A percentile compares a stretch with the other conserved stretches of the same genome.
Evolutionary conservation across 2,797 vertebrate species (phyloP).

Genomic region (Crenuchus spilurus): DNA sequence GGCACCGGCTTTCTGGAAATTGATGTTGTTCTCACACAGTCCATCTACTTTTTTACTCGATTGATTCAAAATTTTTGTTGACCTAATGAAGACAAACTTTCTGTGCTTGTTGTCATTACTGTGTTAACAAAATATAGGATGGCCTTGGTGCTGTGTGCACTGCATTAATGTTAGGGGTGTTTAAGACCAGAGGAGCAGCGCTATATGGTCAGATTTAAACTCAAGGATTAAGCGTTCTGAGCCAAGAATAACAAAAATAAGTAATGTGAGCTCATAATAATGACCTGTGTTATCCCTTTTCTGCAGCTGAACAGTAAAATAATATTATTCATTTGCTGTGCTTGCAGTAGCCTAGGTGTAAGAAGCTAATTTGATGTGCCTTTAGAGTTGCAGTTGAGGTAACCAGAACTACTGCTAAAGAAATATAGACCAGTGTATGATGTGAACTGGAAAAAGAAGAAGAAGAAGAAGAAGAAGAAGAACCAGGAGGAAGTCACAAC

Average conservation of each 20-base stretch:
- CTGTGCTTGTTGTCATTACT: slow-evolving; percentile 26
- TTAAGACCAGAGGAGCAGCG: slow-evolving; percentile 8
- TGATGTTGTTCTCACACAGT: slow-evolving; percentile 1
- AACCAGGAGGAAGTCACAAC: neutral
- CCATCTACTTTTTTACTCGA: slow-evolving; percentile 6
- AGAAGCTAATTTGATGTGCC: neutral
- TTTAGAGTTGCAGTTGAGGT: neutral
- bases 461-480: neutral
- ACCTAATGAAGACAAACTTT: slow-evolving; percentile 29
- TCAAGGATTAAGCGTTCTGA: slow-evolving; percentile 64
- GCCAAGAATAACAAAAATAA: slow-evolving; percentile 73
- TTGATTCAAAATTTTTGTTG: slow-evolving; percentile 5
- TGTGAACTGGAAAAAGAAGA: neutral
- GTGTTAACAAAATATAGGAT: slow-evolving; percentile 41
- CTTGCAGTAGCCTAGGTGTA: slow-evolving; percentile 23
- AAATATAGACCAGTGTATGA: neutral
- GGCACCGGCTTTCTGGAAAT: neutral
- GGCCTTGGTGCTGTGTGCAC: slow-evolving; percentile 6
- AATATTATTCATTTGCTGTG: slow-evolving; percentile 13
- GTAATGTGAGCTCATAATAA: slow-evolving; percentile 72
- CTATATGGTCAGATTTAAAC: slow-evolving; percentile 1
- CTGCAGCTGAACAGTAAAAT: neutral
- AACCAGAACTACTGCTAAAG: neutral
- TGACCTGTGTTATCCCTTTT: slow-evolving; percentile 65
- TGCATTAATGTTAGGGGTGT: slow-evolving; percentile 26